Conservation (phyloP, 2,888 invertebrate genomes). For the Epinotia bilunana region DNA sequence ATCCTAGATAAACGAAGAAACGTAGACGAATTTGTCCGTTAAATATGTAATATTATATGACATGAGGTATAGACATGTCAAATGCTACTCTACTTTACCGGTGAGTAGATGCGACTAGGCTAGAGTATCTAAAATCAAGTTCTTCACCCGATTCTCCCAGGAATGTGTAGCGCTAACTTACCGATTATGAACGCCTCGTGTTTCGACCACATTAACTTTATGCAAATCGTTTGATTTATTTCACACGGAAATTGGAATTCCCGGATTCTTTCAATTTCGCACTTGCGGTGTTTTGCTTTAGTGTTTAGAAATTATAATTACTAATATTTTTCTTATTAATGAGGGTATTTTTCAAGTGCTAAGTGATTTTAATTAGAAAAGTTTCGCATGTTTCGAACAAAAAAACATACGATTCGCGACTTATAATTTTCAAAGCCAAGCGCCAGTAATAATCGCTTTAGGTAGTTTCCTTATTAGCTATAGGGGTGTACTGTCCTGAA, state of each 20-base stretch:
- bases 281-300: constrained; percentile 22
- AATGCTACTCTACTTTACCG: too few species aligned
- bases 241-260: constrained; percentile 40
- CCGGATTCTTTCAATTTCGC: constrained; percentile 25
- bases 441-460: too few species aligned
- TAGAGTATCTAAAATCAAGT: too few species aligned
- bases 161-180: constrained; percentile 3
- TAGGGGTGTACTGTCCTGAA: too few species aligned
- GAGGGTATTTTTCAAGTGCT: neutral
- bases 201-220: constrained; percentile 35
- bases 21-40: too few species aligned
- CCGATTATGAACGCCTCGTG: constrained; percentile 32
- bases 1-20: too few species aligned
- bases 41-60: too few species aligned
- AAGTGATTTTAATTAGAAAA: neutral
- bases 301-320: neutral
- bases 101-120: too few species aligned
- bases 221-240: constrained; percentile 43
- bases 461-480: too few species aligned
- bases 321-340: constrained; percentile 9
- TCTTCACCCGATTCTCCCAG: neutral
- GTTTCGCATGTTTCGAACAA: neutral
- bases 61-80: too few species aligned
- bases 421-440: too few species aligned
- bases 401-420: too few species aligned